Evolutionary conservation across 2,888 invertebrate species (phyloP).

Genomic region (Oithona nana): DNA sequence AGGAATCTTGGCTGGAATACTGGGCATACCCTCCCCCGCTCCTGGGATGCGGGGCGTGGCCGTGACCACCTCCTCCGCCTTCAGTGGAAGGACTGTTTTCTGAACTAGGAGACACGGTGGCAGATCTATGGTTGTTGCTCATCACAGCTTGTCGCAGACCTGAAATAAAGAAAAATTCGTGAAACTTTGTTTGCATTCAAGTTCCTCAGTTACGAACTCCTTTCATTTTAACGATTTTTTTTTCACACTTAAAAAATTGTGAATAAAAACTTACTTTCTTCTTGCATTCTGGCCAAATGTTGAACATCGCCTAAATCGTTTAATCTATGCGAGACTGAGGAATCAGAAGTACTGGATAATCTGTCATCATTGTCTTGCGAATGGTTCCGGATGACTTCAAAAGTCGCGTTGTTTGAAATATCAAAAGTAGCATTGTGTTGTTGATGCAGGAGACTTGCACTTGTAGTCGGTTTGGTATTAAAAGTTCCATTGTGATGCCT

Average conservation of each 20-base stretch:
- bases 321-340: slow-evolving; percentile 1
- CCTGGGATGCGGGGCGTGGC: too few relatives aligned
- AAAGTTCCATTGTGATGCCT: too few relatives aligned
- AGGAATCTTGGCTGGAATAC: slow-evolving; percentile 17
- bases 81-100: slow-evolving; percentile 8
- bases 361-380: background rate
- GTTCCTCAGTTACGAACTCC: too few relatives aligned
- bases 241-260: background rate
- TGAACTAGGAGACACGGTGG: slow-evolving; percentile 9
- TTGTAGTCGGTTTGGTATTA: too few relatives aligned
- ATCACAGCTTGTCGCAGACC: slow-evolving; percentile 1
- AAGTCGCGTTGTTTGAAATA: background rate
- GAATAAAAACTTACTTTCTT: slow-evolving; percentile 6
- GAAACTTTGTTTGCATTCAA: too few relatives aligned
- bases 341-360: slow-evolving; percentile 2
- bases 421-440: too few relatives aligned
- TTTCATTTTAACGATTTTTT: too few relatives aligned
- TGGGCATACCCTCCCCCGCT: background rate
- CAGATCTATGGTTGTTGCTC: slow-evolving; percentile 3
- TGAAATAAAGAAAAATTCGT: background rate
- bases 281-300: slow-evolving; percentile 10
- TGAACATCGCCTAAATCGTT: slow-evolving; percentile 15
- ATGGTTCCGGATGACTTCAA: background rate
- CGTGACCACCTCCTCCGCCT: background rate
- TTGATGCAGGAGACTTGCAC: too few relatives aligned